Evolutionary conservation across 2,797 vertebrate genomes (phyloP).

Genomic region (Nannoperca obscura): DNA sequence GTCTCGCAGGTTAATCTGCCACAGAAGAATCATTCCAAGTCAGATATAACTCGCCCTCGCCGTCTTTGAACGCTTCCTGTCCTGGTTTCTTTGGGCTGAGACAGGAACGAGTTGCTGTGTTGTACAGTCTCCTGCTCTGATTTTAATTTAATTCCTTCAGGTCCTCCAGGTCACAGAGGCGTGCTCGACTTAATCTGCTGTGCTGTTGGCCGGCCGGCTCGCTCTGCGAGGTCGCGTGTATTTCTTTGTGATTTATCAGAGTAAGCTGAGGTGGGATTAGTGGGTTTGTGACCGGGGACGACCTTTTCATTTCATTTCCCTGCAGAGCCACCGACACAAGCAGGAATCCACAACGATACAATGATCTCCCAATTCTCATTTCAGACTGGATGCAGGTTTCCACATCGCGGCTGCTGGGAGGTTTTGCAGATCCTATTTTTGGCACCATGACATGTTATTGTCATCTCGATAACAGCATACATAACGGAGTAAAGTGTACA

Average conservation of each 20-base stretch:
- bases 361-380: neutral
- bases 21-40: neutral
- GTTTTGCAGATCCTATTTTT: neutral
- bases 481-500: too few relatives aligned
- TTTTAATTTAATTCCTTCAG: constrained; percentile 42
- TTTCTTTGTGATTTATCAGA: constrained; percentile 61
- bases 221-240: constrained; percentile 31
- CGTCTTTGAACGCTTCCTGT: neutral
- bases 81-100: neutral
- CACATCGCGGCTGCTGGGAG: neutral
- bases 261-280: constrained; percentile 64
- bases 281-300: constrained; percentile 37
- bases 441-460: neutral
- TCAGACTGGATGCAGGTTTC: neutral
- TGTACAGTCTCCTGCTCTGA: neutral
- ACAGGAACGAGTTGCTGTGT: neutral
- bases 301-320: constrained; percentile 64
- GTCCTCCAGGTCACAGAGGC: constrained; percentile 36
- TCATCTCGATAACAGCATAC: too few relatives aligned
- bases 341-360: constrained; percentile 12
- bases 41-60: neutral
- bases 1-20: neutral
- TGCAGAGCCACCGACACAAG: constrained; percentile 13
- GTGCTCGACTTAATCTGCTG: constrained; percentile 48
- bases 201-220: neutral